Base-by-base conservation (phyloP, 37 sponge, comb jelly and placozoan genomes). In the Theonella swinhoei region DNA sequence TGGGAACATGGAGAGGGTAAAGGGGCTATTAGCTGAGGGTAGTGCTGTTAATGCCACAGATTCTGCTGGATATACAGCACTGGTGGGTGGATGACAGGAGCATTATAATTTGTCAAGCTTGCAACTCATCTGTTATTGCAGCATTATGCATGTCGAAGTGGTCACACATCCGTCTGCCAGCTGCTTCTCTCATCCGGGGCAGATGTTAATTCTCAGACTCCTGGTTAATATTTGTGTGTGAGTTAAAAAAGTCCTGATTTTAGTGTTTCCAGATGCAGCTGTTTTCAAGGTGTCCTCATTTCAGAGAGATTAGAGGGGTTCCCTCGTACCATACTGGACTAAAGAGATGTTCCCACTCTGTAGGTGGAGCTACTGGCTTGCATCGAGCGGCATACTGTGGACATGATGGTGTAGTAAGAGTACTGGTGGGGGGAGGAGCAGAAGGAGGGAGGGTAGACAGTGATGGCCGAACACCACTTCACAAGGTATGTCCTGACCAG, bases 101-200 rank as follows among this genome's bases (percentile, higher is more conserved):
- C 23, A 23, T 17, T 9, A 23, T 26, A n/a, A 26, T 68, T 59
- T 59, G 58, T 42, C 60, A 47, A 29, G 61, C 36, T 33, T 60
- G 35, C 42, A 77, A 28, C 29, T 17, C 33, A 42, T 66, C 40
- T 63, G 32, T 37, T 0, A 64, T 31, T 4, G 5, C 35, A 95
- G 96, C 96, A 95, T 42, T 95, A 95, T 87, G 94, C 93, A 28
- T 64, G 87, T 74, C 85, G 96, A 20, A 75, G 75, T 79, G 93
- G 91, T 38, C 93, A 92, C 54, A 1, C 61, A 4, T 64, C n/a
- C 7, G 72, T 89, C 30, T 88, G 90, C 40, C 64, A 78, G 26
- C 42, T 79, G 20, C 72, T 95, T 0, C 54, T 95, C n/a, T 64
- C 71, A 0, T 33, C 78, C 17, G 93, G 93, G 5, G 94, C 94